Evolutionary conservation across 2,113 vertebrate species (phyloP).

Genomic region (Circaetus gallicus): DNA sequence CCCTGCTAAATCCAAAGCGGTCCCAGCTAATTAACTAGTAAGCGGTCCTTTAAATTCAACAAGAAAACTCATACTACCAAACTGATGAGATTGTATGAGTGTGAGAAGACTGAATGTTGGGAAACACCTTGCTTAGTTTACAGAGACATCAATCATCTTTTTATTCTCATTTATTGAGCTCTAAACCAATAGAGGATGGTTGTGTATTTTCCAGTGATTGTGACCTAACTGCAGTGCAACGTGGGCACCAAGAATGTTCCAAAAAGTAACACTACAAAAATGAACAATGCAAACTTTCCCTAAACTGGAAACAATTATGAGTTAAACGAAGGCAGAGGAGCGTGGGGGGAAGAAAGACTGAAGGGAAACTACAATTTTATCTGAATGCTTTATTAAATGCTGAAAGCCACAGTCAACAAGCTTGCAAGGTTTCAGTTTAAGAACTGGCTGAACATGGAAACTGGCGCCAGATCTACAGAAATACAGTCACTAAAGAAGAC

Average conservation of each 20-base stretch:
- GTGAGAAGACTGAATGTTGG: background rate
- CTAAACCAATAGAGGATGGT: background rate
- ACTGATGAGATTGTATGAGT: background rate
- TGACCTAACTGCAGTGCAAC: background rate
- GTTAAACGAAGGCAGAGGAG: accelerated
- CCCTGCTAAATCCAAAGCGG: background rate
- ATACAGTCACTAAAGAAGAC: background rate
- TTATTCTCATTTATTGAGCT: background rate
- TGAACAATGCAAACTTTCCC: background rate
- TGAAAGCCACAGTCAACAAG: background rate
- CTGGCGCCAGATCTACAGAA: background rate
- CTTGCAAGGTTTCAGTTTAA: background rate
- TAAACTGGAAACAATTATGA: background rate
- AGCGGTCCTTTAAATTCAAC: background rate
- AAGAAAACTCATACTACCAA: background rate
- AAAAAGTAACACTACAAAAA: background rate
- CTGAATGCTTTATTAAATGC: background rate
- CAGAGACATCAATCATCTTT: background rate
- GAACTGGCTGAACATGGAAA: background rate
- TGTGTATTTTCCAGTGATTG: background rate
- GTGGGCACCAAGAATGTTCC: background rate
- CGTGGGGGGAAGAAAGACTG: too few relatives aligned
- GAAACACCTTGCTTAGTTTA: background rate
- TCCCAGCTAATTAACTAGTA: background rate
- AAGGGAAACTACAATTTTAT: background rate